Conservation (phyloP, 2,888 invertebrate genomes). For the Carterocephalus palaemon region DNA sequence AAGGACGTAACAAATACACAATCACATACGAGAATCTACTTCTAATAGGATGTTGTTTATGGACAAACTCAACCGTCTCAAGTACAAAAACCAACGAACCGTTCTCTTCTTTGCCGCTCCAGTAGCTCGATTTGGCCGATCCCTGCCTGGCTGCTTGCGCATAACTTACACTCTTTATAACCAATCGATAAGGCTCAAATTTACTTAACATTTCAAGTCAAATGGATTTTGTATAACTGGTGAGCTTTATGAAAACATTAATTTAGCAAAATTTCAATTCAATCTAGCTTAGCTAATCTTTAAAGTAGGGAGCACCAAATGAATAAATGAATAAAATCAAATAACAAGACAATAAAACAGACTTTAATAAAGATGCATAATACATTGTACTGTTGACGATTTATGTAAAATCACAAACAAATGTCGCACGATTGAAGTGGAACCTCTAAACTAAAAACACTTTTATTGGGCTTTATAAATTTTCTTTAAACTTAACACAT, state of each 20-base stretch:
- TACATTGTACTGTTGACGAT: slow-evolving; percentile 31
- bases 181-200: slow-evolving; percentile 30
- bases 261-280: too few species aligned
- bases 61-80: slow-evolving; percentile 30
- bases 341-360: slow-evolving; percentile 47
- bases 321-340: slow-evolving; percentile 24
- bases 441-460: slow-evolving; percentile 4
- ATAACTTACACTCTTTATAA: slow-evolving; percentile 62
- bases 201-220: slow-evolving; percentile 25
- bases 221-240: too few species aligned
- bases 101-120: slow-evolving; percentile 74
- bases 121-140: slow-evolving; percentile 69
- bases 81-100: slow-evolving; percentile 58
- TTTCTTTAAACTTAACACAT: too few species aligned
- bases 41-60: slow-evolving; percentile 39
- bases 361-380: slow-evolving; percentile 66
- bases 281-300: too few species aligned
- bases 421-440: slow-evolving; percentile 24
- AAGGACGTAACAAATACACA: slow-evolving; percentile 62
- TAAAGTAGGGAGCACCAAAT: too few species aligned
- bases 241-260: too few species aligned
- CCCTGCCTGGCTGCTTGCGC: slow-evolving; percentile 76
- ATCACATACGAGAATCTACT: slow-evolving; percentile 59
- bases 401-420: slow-evolving; percentile 25
- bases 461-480: too few species aligned